Percentiles rank a stretch among this genome's conserved stretches.
Evolutionary conservation across 2,113 vertebrate species (phyloP).

Genomic region (Scomber colias): DNA sequence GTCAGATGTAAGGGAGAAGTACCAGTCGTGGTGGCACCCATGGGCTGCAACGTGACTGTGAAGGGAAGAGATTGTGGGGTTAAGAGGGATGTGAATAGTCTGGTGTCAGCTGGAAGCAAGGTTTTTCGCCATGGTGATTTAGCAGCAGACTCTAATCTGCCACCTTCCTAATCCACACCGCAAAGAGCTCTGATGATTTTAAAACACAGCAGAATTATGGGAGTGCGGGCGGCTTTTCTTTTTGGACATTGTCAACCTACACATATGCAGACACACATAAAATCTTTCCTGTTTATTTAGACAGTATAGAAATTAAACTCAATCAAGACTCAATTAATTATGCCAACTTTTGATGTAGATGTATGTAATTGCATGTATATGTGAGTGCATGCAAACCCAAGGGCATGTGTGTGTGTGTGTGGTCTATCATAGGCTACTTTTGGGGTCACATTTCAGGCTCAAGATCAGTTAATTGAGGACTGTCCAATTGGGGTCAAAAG

Average conservation of each 20-base stretch:
- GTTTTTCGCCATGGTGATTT: slow-evolving; percentile 57
- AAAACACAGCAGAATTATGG: slow-evolving; percentile 72
- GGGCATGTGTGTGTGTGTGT: neutral
- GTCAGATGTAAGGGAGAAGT: slow-evolving; percentile 22
- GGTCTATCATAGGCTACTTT: too few species aligned
- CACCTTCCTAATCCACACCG: slow-evolving; percentile 74
- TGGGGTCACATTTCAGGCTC: too few species aligned
- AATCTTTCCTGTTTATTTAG: too few species aligned
- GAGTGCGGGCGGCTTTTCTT: slow-evolving; percentile 27
- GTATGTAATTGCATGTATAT: neutral
- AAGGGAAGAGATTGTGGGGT: slow-evolving; percentile 47
- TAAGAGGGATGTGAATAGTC: slow-evolving; percentile 48
- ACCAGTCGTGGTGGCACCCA: slow-evolving; percentile 11
- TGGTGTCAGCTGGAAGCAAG: slow-evolving; percentile 70
- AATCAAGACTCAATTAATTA: too few species aligned
- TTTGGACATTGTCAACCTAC: slow-evolving; percentile 23
- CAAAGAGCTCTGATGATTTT: slow-evolving; percentile 63
- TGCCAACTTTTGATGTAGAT: neutral
- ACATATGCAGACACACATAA: slow-evolving; percentile 18
- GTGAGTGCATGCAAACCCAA: neutral
- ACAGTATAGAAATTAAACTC: too few species aligned
- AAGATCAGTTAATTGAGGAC: too few species aligned
- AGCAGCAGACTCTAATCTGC: slow-evolving; percentile 74
- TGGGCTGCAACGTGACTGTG: slow-evolving; percentile 48
- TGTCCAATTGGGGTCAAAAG: too few species aligned